Conservation (phyloP, 2,888 invertebrate genomes). For the Euplagia quadripunctaria region DNA sequence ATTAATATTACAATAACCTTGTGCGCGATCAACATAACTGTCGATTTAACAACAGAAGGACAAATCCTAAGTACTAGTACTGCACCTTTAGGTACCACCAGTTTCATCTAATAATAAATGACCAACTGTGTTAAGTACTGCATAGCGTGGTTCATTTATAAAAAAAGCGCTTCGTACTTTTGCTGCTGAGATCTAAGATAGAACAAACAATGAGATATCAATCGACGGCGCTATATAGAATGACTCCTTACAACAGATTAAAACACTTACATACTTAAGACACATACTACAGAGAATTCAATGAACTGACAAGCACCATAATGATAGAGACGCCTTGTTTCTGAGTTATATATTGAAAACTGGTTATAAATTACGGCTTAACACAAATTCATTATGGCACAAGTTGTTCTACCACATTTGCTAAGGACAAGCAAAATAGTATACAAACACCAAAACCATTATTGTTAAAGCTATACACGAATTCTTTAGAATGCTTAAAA, state of each 20-base stretch:
- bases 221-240: constrained; percentile 13
- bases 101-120: not conserved
- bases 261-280: constrained; percentile 28
- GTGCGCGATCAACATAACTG: not conserved
- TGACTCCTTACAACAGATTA: constrained; percentile 12
- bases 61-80: not conserved
- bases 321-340: constrained; percentile 23
- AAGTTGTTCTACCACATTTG: constrained; percentile 9
- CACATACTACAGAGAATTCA: constrained; percentile 19
- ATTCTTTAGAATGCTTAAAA: constrained; percentile 26
- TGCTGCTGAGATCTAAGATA: not conserved
- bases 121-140: not conserved
- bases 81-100: not conserved
- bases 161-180: not conserved
- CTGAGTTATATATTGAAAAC: constrained; percentile 5
- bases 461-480: constrained; percentile 28
- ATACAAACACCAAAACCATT: constrained; percentile 20
- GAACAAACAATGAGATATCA: constrained; percentile 11
- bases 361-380: constrained; percentile 6
- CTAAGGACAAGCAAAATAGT: constrained; percentile 28
- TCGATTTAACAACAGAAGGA: not conserved
- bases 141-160: not conserved
- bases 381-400: constrained; percentile 35
- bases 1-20: not conserved
- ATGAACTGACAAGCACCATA: constrained; percentile 30